Base-by-base conservation (phyloP, 2,888 invertebrate genomes). In the Orthosia cruda region DNA sequence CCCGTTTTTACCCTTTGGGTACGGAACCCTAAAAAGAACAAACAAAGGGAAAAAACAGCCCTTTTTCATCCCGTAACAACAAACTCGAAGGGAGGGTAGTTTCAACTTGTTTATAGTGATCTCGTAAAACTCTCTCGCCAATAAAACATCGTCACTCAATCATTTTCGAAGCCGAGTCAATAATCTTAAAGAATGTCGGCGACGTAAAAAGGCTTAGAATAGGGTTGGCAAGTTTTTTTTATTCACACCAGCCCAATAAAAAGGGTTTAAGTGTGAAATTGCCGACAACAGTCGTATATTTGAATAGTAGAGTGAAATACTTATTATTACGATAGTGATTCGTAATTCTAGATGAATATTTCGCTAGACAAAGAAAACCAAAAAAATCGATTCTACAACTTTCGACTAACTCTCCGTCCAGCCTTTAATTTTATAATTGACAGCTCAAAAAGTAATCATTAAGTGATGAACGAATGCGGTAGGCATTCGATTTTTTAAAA, bases 91-190 rank as follows among this genome's bases (percentile, higher is more conserved):
- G 26, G n/a, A 57, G 68, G 65, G 52, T 50, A 54, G 57, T 49
- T 70, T 50, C 52, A 58, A 75, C 66, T 67, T 77, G 74, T 84
- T 86, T 83, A 80, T 84, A 75, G 80, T 72, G 70, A 75, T 77
- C 76, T 86, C 86, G 81, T 88, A 81, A 86, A 85, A 61, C 63
- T 72, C 70, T 57, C 58, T 58, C 50, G 50, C 65, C 63, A 61
- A 78, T 80, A 84, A 77, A 87, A 85, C 65, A 75, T 80, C 74
- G 81, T 57, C 81, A 83, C 82, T 81, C 81, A 77, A 87, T 88
- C 80, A 88, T 83, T 85, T 86, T 74, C 58, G 63, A 68, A 78
- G 74, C 61, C 74, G 67, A 75, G 79, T 77, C 80, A 81, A 86
- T 88, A 85, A 83, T 83, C 69, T 73, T 70, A 58, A 55, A 62